These are phyloP conservation scores for Bombyx mori DNA, from an alignment of 1,140 invertebrate species.

Conservation along the genomic window DNA sequence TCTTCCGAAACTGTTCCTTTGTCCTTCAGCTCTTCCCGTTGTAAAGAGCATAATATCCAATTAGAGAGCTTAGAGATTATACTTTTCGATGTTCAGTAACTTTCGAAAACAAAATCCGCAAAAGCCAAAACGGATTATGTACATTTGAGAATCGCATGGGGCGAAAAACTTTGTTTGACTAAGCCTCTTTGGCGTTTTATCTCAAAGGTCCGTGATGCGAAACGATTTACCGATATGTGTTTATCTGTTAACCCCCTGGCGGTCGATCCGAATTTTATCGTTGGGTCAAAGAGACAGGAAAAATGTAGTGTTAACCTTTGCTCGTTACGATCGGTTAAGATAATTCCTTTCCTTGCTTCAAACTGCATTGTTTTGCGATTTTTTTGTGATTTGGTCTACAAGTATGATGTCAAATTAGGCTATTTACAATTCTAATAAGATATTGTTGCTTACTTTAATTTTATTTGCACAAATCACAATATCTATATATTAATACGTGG, in stretches of 20 bases:
- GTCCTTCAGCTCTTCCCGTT: too few species aligned
- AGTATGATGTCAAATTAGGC: background rate
- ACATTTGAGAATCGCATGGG: too few species aligned
- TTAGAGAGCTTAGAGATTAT: too few species aligned
- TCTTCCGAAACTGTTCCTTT: too few species aligned
- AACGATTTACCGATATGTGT: conserved; percentile 13
- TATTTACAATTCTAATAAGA: background rate
- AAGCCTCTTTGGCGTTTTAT: too few species aligned
- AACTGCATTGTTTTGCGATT: background rate
- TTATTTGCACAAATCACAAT: background rate
- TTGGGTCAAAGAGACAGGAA: too few species aligned
- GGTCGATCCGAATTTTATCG: conserved; percentile 4
- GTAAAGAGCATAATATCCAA: too few species aligned
- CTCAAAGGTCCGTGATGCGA: conserved; percentile 5
- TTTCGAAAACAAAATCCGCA: too few species aligned
- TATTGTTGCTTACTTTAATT: conserved; percentile 1
- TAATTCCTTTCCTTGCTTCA: background rate
- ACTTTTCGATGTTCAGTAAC: too few species aligned
- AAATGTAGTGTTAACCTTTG: background rate
- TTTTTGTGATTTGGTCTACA: background rate
- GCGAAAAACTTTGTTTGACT: too few species aligned
- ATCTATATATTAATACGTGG: too few species aligned
- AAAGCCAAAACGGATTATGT: too few species aligned
- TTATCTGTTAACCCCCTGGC: conserved; percentile 12
- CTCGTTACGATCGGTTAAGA: conserved; percentile 1